Conservation (phyloP, 1,140 invertebrate species). For the Arctopsyche grandis region DNA sequence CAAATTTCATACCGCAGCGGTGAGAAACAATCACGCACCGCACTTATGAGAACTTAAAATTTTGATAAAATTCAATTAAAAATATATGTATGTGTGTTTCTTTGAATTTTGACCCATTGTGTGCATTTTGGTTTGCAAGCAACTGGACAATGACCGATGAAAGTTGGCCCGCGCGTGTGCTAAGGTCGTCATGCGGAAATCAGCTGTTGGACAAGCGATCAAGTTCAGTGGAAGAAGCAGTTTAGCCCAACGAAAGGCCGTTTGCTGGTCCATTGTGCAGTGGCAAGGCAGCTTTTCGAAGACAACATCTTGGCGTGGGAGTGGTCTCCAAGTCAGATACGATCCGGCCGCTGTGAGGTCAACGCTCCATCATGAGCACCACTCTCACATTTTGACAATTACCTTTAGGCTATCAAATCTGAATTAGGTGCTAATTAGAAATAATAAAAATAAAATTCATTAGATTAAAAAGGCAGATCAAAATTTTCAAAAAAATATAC, state of each 20-base stretch:
- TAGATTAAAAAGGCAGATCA: too few relatives aligned
- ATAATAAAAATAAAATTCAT: background rate
- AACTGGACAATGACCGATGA: too few relatives aligned
- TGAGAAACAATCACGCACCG: background rate
- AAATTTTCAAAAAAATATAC: too few relatives aligned
- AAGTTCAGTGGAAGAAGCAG: background rate
- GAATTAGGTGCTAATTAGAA: constrained; percentile 21
- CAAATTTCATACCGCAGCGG: background rate
- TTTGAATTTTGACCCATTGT: too few relatives aligned
- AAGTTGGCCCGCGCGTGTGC: too few relatives aligned
- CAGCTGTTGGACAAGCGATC: constrained; percentile 4
- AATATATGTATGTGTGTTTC: too few relatives aligned
- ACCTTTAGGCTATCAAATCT: background rate
- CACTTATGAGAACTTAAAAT: too few relatives aligned
- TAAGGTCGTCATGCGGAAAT: background rate
- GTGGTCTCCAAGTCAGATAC: background rate
- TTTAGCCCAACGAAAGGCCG: constrained; percentile 11
- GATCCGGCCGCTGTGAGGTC: constrained; percentile 11
- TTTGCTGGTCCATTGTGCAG: constrained; percentile 18
- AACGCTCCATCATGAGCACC: constrained; percentile 16
- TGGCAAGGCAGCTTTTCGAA: background rate
- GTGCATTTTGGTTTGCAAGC: too few relatives aligned
- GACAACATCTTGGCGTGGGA: constrained; percentile 33
- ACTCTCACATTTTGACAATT: constrained; percentile 40
- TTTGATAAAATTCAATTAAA: too few relatives aligned